Percentiles rank a stretch among this genome's conserved stretches.
Evolutionary conservation across 2,888 invertebrate genomes (phyloP).

Genomic region (Eumerus sabulonum): DNA sequence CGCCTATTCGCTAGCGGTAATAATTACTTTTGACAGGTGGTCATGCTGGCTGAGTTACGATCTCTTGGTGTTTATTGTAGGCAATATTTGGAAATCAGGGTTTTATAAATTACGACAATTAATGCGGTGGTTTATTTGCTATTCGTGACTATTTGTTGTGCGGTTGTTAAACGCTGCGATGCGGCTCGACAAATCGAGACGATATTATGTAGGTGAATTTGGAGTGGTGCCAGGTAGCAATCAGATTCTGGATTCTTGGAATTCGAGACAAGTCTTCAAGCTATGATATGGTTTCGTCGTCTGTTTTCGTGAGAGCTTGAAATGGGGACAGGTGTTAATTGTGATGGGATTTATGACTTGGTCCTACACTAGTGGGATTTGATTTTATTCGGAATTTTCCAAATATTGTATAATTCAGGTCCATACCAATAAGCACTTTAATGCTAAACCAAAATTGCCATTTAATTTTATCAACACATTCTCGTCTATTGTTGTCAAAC

Average conservation of each 20-base stretch:
- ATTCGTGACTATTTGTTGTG: no score
- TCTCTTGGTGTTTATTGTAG: neutral
- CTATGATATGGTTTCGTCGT: neutral
- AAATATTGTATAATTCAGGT: neutral
- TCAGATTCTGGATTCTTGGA: neutral
- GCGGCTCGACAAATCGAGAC: no score
- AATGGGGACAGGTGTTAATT: neutral
- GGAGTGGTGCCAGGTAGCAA: neutral
- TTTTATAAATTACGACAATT: constrained; percentile 1
- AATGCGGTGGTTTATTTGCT: neutral
- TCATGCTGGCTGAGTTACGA: neutral
- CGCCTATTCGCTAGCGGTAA: neutral
- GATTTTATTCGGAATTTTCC: no score
- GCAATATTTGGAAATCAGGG: neutral
- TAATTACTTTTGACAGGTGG: neutral
- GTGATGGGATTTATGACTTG: neutral
- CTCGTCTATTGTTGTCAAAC: constrained; percentile 1
- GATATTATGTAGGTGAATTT: neutral
- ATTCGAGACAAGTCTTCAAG: neutral
- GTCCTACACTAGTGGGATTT: no score
- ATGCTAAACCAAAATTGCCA: neutral
- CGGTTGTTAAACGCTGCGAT: no score
- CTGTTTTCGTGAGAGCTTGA: no score
- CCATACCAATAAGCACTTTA: constrained; percentile 4
- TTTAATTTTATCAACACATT: constrained; percentile 11